Conservation (phyloP, 2,113 vertebrate genomes). For the Hemicordylus capensis region DNA sequence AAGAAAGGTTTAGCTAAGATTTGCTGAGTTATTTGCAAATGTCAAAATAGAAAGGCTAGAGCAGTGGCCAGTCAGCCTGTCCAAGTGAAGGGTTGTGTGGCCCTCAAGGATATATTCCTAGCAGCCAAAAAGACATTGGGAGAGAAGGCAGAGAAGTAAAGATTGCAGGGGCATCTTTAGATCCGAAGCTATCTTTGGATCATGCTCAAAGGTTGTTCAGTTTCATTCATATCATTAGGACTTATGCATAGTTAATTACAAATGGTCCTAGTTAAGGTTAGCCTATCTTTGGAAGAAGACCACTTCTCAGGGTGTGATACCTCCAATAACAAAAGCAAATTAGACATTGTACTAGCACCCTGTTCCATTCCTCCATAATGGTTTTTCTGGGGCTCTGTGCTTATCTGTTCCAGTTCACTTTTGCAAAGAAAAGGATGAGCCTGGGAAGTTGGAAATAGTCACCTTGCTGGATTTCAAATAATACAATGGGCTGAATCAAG, state of each 20-base stretch:
- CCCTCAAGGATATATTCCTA: too few species aligned
- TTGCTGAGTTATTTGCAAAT: too few species aligned
- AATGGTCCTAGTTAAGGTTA: background rate
- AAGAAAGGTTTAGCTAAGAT: too few species aligned
- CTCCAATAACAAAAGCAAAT: background rate
- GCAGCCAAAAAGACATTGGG: too few species aligned
- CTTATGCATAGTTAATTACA: background rate
- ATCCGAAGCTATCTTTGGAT: background rate
- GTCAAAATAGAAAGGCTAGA: too few species aligned
- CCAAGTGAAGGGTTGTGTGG: too few species aligned
- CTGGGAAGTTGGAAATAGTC: background rate
- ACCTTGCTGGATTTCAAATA: background rate
- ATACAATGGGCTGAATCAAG: background rate
- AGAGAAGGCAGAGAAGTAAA: too few species aligned
- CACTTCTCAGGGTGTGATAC: background rate
- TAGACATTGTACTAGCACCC: background rate
- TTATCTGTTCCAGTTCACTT: background rate
- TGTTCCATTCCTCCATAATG: background rate
- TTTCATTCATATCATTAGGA: background rate
- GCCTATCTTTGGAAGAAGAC: background rate
- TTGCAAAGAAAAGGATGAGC: background rate
- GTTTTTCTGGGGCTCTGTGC: background rate
- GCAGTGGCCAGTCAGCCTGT: too few species aligned
- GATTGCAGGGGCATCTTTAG: too few species aligned
- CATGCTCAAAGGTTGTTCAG: background rate